These are phyloP conservation scores for Sclerurus mexicanus DNA, from an alignment of 2,113 vertebrate species.

Conservation along the genomic window DNA sequence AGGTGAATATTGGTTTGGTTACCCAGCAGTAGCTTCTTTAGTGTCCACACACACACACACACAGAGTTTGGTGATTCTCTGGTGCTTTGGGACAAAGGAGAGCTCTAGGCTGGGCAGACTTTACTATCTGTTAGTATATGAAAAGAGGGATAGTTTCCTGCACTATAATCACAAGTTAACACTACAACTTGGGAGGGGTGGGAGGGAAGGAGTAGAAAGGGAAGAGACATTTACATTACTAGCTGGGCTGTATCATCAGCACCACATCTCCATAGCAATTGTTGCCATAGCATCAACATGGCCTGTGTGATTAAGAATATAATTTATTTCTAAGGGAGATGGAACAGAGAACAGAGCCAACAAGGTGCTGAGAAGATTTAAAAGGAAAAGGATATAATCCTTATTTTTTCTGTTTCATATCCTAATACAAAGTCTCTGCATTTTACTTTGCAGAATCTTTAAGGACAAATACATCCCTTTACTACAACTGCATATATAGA, in stretches of 20 bases:
- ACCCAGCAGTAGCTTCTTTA: neutral
- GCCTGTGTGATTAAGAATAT: neutral
- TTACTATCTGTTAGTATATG: neutral
- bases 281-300: neutral
- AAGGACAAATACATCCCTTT: neutral
- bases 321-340: neutral
- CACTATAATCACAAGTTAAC: neutral
- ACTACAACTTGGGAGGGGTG: neutral
- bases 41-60: neutral
- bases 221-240: neutral
- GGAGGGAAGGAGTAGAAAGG: neutral
- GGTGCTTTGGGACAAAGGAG: neutral
- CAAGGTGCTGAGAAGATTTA: neutral
- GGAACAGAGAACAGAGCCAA: neutral
- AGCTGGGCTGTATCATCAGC: neutral
- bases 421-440: neutral
- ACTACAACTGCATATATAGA: neutral
- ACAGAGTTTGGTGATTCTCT: neutral
- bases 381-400: neutral
- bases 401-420: neutral
- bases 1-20: neutral
- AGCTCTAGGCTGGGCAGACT: neutral
- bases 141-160: neutral
- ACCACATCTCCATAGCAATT: conserved; percentile 34
- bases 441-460: neutral